Evolutionary conservation across 2,113 vertebrate species (phyloP), one percentile per base, ranked within the genome.

Genomic region (Alaudala cheleensis): DNA sequence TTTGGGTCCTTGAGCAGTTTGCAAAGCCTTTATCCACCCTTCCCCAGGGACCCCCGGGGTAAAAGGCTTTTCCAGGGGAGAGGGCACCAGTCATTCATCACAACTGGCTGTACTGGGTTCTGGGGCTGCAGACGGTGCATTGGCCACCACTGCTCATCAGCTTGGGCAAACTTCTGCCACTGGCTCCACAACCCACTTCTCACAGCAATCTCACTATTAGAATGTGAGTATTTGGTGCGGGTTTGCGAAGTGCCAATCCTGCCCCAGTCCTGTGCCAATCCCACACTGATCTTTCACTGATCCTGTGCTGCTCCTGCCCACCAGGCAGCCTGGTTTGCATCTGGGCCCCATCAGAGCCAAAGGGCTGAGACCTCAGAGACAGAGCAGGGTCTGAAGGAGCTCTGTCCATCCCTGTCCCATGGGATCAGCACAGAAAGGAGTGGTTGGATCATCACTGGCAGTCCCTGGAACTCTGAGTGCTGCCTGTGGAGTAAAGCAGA

Each of bases 51-150:
- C 2, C 4, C 29, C 24, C 0, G 0, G 6, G 19, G 56, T 24
- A 21, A 72, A 31, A 39, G 42, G 29, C 37, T 74, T 85, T 54
- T 56, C 65, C 66, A 51, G 65, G 26, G 42, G 2, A 50, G 34
- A 51, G 56, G 11, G 40, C 23, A 50, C 47, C 76, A 15, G 29
- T 49, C 4, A 0, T 8, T n/a, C 16, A 2, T 26, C 73, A 6
- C 40, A 22, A 4, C n/a, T 50, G 81, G 29, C 34, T 42, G 28
- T 28, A 2, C 37, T 66, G 94, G 89, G 58, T 11, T 0, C 4
- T 6, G 2, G 21, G 31, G 31, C 5, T 23, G 9, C 0, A 2
- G 31, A 1, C 0, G 0, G 31, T 2, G 1, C 0, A 0, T 6
- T 34, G 83, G 85, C 49, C 11, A 29, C 39, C 4, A 0, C 58